Conservation (phyloP, 2,888 invertebrate genomes). For the Silvanus unidentatus region DNA sequence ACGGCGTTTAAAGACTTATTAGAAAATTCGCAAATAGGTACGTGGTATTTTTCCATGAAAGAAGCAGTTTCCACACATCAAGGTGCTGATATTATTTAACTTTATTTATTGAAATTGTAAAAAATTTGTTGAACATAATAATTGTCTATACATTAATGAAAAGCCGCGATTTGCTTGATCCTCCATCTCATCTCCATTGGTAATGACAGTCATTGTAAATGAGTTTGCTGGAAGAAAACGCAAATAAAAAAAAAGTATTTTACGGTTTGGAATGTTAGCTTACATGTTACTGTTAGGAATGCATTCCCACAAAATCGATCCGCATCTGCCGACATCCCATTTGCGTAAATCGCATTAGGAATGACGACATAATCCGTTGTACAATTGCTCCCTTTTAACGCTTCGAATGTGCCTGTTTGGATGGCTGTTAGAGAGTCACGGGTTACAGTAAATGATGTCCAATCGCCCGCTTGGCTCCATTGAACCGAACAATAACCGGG, state of each 20-base stretch:
- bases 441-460: slow-evolving; percentile 64
- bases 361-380: slow-evolving; percentile 69
- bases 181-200: slow-evolving; percentile 55
- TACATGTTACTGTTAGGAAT: slow-evolving; percentile 59
- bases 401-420: slow-evolving; percentile 33
- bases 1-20: slow-evolving; percentile 78
- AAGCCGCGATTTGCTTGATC: slow-evolving; percentile 66
- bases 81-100: slow-evolving; percentile 47
- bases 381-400: slow-evolving; percentile 56
- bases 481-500: slow-evolving; percentile 69
- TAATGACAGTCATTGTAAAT: slow-evolving; percentile 68
- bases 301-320: slow-evolving; percentile 75
- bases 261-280: slow-evolving; percentile 32
- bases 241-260: slow-evolving; percentile 2
- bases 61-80: slow-evolving; percentile 54
- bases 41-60: slow-evolving; percentile 75
- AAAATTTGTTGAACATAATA: slow-evolving; percentile 49
- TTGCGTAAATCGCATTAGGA: slow-evolving; percentile 53
- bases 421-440: slow-evolving; percentile 58
- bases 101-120: neutral
- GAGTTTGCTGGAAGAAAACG: slow-evolving; percentile 52
- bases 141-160: slow-evolving; percentile 61
- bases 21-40: slow-evolving; percentile 64
- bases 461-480: slow-evolving; percentile 52
- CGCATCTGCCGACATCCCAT: slow-evolving; percentile 45